Percentiles rank a stretch among this genome's conserved stretches.
These are phyloP conservation scores for Sminthurides bifidus DNA, from an alignment of 1,140 invertebrate genomes.

Conservation along the genomic window DNA sequence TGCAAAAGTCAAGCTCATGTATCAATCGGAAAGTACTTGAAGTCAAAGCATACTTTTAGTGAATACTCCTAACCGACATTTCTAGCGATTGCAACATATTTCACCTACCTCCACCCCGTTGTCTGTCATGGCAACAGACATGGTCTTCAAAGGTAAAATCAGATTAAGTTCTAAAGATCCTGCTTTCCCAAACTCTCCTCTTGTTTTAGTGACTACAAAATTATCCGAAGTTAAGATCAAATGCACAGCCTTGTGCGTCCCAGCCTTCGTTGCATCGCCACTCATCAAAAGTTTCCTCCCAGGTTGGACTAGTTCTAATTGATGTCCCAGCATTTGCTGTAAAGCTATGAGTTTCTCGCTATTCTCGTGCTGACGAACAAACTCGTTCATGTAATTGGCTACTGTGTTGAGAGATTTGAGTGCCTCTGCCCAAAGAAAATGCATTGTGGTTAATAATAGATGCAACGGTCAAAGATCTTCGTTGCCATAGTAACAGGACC, in stretches of 20 bases:
- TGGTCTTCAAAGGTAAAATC: conserved; percentile 21
- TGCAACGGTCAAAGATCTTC: background rate
- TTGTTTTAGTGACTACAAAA: conserved; percentile 25
- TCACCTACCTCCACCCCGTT: background rate
- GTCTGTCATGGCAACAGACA: conserved; percentile 2
- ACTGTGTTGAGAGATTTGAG: conserved; percentile 24
- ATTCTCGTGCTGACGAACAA: conserved; percentile 28
- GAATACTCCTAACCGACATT: background rate
- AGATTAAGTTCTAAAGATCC: conserved; percentile 13
- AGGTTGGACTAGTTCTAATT: conserved; percentile 23
- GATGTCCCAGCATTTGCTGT: conserved; percentile 19
- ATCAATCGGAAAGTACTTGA: background rate
- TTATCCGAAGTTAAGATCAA: conserved; percentile 27
- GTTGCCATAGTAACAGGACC: background rate
- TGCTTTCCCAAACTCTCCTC: conserved; percentile 21
- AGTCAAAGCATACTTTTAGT: background rate
- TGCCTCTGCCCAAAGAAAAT: conserved; percentile 7
- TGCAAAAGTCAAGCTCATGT: background rate
- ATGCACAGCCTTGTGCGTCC: conserved; percentile 10
- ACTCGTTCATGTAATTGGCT: conserved; percentile 30
- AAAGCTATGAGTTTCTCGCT: conserved; percentile 22
- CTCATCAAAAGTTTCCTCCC: conserved; percentile 23
- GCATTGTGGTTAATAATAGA: background rate
- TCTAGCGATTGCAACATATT: background rate
- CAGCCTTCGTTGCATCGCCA: conserved; percentile 14